Evolutionary conservation across 1,140 invertebrate species (phyloP).

Genomic region (Calephelis virginiensis): DNA sequence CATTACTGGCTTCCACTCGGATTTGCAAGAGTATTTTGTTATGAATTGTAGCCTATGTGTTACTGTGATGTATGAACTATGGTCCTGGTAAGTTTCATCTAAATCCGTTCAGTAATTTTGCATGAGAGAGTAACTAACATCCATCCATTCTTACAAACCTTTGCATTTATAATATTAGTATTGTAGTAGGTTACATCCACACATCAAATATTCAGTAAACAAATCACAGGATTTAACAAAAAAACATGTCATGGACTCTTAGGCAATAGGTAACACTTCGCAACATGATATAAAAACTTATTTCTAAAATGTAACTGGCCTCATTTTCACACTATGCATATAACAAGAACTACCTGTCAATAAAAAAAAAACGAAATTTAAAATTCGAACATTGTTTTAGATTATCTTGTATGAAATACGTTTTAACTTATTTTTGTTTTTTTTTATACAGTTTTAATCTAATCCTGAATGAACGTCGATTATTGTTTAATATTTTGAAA

Average conservation of each 20-base stretch:
- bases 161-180: too few species aligned
- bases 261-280: background rate
- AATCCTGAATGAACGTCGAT: background rate
- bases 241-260: constrained; percentile 3
- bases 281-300: background rate
- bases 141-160: too few species aligned
- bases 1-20: too few species aligned
- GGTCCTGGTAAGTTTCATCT: too few species aligned
- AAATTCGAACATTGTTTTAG: background rate
- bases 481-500: constrained; percentile 1
- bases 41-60: too few species aligned
- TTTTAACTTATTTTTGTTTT: background rate
- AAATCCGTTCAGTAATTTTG: too few species aligned
- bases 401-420: background rate
- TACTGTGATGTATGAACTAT: too few species aligned
- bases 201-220: background rate
- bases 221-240: background rate
- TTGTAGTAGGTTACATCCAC: too few species aligned
- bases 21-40: too few species aligned
- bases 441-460: background rate
- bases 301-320: constrained; percentile 6
- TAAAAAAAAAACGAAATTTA: constrained; percentile 6
- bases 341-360: background rate
- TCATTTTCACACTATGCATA: background rate
- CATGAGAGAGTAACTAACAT: too few species aligned